These are phyloP conservation scores for Excalfactoria chinensis DNA, from an alignment of 2,113 vertebrate genomes.

Conservation along the genomic window DNA sequence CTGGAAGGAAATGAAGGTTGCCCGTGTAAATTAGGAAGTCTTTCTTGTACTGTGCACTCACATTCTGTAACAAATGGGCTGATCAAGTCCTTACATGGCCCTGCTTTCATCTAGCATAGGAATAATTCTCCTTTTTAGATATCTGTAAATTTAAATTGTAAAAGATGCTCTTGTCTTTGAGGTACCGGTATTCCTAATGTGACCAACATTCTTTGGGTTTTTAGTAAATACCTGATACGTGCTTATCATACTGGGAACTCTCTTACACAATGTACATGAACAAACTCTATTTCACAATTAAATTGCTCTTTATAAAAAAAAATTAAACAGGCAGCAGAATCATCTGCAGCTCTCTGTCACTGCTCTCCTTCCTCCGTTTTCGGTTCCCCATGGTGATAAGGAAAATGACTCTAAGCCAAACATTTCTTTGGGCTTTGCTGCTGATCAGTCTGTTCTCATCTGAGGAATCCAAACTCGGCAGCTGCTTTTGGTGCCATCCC, in stretches of 20 bases:
- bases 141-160: background rate
- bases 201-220: background rate
- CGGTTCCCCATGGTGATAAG: background rate
- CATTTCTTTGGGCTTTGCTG: conserved; percentile 58
- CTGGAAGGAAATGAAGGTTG: background rate
- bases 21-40: background rate
- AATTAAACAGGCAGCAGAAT: background rate
- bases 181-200: background rate
- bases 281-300: background rate
- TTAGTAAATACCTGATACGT: background rate
- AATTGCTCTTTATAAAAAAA: background rate
- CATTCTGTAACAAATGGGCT: background rate
- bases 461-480: conserved; percentile 58
- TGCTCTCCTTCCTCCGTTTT: background rate
- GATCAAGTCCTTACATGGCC: background rate
- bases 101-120: background rate
- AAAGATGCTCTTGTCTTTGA: background rate
- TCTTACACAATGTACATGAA: background rate
- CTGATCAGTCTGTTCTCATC: conserved; percentile 67
- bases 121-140: background rate
- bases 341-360: background rate
- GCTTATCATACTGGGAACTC: background rate
- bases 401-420: conserved; percentile 55
- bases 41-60: background rate
- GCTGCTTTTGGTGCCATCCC: conserved; percentile 63